phyloP scores from a whole-genome alignment of 2,888 invertebrate species.

The Trichopria drosophilae region DNA sequence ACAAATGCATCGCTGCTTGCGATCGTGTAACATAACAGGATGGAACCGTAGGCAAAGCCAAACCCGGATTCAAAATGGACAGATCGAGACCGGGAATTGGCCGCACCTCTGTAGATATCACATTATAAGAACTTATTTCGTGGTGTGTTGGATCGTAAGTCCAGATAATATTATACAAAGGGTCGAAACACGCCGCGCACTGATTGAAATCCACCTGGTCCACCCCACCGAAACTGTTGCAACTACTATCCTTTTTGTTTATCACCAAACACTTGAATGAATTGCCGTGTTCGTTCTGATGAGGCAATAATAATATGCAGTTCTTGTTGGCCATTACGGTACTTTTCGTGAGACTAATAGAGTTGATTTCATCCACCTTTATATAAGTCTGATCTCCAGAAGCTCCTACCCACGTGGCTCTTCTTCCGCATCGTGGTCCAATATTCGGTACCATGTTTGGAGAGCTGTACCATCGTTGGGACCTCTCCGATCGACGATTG shows the following conservation, averaged over 20 bases:
- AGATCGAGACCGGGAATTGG: conserved; percentile 55
- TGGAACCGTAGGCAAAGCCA: conserved; percentile 75
- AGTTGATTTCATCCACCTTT: conserved; percentile 89
- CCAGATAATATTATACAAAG: conserved; percentile 92
- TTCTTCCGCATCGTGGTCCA: conserved; percentile 82
- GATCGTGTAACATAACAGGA: conserved; percentile 76
- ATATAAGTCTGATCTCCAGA: conserved; percentile 96
- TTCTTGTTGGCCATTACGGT: conserved; percentile 86
- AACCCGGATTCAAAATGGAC: conserved; percentile 77
- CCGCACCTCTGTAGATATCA: conserved; percentile 75
- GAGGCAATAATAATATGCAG: conserved; percentile 73
- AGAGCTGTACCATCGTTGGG: conserved; percentile 71
- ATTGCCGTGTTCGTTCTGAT: conserved; percentile 72
- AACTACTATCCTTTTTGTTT: conserved; percentile 85
- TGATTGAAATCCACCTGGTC: conserved; percentile 85
- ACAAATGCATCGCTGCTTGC: conserved; percentile 86
- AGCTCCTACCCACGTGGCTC: conserved; percentile 92
- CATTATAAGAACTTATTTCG: conserved; percentile 78
- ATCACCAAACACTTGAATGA: conserved; percentile 86
- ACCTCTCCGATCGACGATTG: conserved; percentile 55
- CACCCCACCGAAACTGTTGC: conserved; percentile 77
- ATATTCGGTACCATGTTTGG: conserved; percentile 78
- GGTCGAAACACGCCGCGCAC: conserved; percentile 83
- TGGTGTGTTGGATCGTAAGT: conserved; percentile 74
- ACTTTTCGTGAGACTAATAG: conserved; percentile 82